Evolutionary conservation across 1,140 invertebrate species (phyloP), one percentile per base, ranked within the genome.

Genomic region (Lineus longissimus): DNA sequence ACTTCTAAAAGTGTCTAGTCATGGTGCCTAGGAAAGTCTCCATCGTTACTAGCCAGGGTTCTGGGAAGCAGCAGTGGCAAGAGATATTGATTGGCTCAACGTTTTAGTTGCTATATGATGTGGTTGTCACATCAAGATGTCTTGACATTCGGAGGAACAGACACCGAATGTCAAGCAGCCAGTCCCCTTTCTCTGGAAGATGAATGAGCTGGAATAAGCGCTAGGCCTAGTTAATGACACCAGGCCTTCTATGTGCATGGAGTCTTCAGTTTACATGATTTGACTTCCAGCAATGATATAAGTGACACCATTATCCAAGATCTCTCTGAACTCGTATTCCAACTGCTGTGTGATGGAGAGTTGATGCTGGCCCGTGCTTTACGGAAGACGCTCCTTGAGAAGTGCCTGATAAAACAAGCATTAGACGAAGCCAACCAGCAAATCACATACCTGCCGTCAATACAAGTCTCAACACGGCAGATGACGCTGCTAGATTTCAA

Each of bases 381-480:
- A 55, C 85, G 94, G 66, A 90, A 91, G 63, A 95, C 95, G 79
- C 87, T 96, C 68, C 86, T 96, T 30, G 93, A 97, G 73, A 95
- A 96, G 80, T 89, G 91, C 78, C 87, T 89, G 40, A 83, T 85
- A 27, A 51, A 59, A 7, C 62, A 22, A 56, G 19, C n/a, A n/a
- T n/a, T 51, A n/a, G 19, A 51, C 4, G 47, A 51, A 9, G 47
- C 47, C 58, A 58, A 51, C 51, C 60, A 13, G 29, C 41, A 29
- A 27, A 30, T 27, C 40, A 27, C n/a, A 30, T 54, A 22, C 29
- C 47, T 55, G 36, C 23, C 30, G 29, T 29, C 23, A 19, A 7
- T 41, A 13, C 33, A 62, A 25, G 15, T 62, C 27, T 31, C 33
- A 4, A 36, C 33, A 15, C 33, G 33, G 33, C 33, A 36, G 33